Evolutionary conservation across 2,113 vertebrate genomes (phyloP), one percentile per base, ranked within the genome.

Genomic region (Hippolais icterina): DNA sequence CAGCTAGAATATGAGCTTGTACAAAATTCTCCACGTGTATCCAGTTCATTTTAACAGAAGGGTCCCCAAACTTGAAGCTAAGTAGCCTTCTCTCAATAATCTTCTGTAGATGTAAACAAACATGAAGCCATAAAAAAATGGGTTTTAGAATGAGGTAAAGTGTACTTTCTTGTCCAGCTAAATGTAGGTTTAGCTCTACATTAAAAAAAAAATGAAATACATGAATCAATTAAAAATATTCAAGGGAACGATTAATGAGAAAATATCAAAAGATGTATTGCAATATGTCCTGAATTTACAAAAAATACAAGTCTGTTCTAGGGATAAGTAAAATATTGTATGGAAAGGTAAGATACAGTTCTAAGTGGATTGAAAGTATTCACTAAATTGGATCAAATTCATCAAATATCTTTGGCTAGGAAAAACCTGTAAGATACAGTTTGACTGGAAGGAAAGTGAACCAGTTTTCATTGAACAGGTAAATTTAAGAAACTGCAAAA

Each of bases 11-110:
- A 28, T 99, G 99, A 8, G 98, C 99, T 97, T 98, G 97, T 25
- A 99, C 98, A 91, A 99, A 98, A 89, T 99, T 99, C 29, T 97
- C 97, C 19, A 99, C 98, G 0, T 99, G 99, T 3, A 99, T 98
- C 99, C 99, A 99, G 98, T 99, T 99, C 98, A 99, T 99, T 89
- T 86, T 83, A 25, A 98, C 96, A 41, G 29, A 54, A 20, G 97
- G 96, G 97, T 99, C 98, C 18, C 98, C 99, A 70, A 99, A 98
- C 57, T 96, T 97, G 97, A 99, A 99, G 84, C 95, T 98, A 87
- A 99, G 98, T 29, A 99, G 84, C 61, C 99, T 96, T 61, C 98
- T 98, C 94, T 98, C 97, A 94, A 99, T 98, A 39, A 99, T 98
- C 61, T 97, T 96, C 99, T 99, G 95, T 37, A 28, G 37, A 29